Evolutionary conservation across 2,888 invertebrate species (phyloP), one percentile per base, ranked within the genome.

Genomic region (Lepidochrysops patricia): DNA sequence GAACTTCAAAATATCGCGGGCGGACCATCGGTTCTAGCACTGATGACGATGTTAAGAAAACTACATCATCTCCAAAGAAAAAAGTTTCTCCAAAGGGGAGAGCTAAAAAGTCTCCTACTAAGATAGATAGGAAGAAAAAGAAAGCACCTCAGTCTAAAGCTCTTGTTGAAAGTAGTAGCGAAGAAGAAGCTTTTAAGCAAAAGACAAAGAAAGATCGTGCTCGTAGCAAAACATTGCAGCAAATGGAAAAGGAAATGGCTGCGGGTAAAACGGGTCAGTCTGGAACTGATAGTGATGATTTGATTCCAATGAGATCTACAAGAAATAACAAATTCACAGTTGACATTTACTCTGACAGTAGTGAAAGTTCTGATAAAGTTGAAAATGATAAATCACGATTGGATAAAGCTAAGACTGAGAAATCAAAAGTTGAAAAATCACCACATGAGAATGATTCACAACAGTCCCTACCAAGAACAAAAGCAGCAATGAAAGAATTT

Each of bases 401-500:
- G 37, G 76, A 77, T 32, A 89, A 85, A 60, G 84, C 90, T 37
- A 89, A 86, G 66, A 76, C 80, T 34, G 91, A 93, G 0, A 93
- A 93, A 72, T 79, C 86, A 1, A 92, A 91, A 70, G 89, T 90
- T 56, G 91, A 91, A 58, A 90, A 90, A 66, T 91, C 92, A 13
- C 90, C 92, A 1, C 92, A 91, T 70, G 91, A 91, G 34, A 93
- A 92, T 72, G 94, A 94, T 79, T 92, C 93, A 4, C 93, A 93
- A 70, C 93, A 93, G 73, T 90, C 91, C 64, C 87, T 91, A 68
- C 91, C 95, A 65, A 91, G 95, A 69, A 96, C 96, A 12, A 96
- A 96, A 84, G 95, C 94, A 13, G 94, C 96, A 7, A 93, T 96
- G 79, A 96, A 96, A 80, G 95, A 96, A 75, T 96, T 96, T 73